These are phyloP conservation scores for Chiroxiphia lanceolata DNA, from an alignment of 2,797 vertebrate species.

Conservation along the genomic window DNA sequence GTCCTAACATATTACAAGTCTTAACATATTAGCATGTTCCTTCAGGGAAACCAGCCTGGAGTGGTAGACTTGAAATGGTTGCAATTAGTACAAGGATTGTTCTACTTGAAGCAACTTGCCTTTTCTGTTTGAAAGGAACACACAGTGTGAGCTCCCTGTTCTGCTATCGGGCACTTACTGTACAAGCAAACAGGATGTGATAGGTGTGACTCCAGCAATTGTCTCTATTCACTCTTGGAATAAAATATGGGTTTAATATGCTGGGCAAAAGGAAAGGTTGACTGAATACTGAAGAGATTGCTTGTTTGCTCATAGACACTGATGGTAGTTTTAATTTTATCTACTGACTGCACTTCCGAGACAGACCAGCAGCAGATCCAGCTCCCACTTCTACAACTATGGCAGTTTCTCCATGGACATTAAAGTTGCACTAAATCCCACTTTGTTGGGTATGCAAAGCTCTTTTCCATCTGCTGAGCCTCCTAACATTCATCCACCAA, in stretches of 20 bases:
- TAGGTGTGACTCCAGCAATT: slow-evolving; percentile 59
- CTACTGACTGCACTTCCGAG: background rate
- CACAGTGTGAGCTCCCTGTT: background rate
- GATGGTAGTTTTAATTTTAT: background rate
- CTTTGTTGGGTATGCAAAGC: background rate
- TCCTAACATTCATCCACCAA: background rate
- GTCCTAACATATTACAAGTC: slow-evolving; percentile 15
- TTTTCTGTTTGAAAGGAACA: slow-evolving; percentile 60
- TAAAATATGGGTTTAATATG: slow-evolving; percentile 19
- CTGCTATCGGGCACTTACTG: slow-evolving; percentile 7
- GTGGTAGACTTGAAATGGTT: slow-evolving; percentile 5
- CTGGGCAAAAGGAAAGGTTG: background rate
- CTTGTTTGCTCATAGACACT: background rate
- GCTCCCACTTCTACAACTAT: background rate
- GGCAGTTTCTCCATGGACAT: background rate
- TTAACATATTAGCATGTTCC: slow-evolving; percentile 31
- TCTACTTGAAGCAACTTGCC: slow-evolving; percentile 64
- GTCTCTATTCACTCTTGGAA: background rate
- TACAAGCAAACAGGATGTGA: slow-evolving; percentile 59
- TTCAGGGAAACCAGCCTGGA: slow-evolving; percentile 19
- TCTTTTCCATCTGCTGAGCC: background rate
- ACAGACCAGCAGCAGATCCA: background rate
- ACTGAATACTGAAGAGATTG: background rate
- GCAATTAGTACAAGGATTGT: slow-evolving; percentile 49
- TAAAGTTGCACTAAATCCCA: background rate